A percentile compares a stretch with the other conserved stretches of the same genome.
These are phyloP conservation scores for Palythoa grandis DNA, from an alignment of 92 coral and sea anemone genomes.

Conservation along the genomic window DNA sequence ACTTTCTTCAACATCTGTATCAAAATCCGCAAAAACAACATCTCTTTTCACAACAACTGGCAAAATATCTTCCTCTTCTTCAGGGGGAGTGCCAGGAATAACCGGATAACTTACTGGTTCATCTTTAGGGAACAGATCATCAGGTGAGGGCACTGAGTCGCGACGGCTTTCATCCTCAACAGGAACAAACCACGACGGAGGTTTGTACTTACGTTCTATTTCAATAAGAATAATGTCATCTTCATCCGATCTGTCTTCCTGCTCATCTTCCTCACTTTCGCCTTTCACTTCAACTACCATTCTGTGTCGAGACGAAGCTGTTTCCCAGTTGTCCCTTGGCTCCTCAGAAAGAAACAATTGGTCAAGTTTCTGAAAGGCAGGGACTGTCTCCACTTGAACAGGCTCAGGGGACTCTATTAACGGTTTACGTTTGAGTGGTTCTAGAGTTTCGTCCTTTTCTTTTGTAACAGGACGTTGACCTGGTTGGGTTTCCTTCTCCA, in stretches of 20 bases:
- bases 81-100: background rate
- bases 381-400: background rate
- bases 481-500: constrained; percentile 33
- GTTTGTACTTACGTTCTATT: constrained; percentile 5
- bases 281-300: background rate
- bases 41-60: background rate
- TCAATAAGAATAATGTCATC: constrained; percentile 23
- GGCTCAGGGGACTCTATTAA: constrained; percentile 27
- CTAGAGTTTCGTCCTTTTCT: background rate
- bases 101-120: background rate
- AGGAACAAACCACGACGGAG: constrained; percentile 18
- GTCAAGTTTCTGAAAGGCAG: constrained; percentile 52
- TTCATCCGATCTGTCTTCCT: constrained; percentile 9
- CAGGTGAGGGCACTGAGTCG: background rate
- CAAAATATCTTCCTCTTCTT: background rate
- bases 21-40: background rate
- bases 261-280: background rate
- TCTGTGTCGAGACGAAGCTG: background rate
- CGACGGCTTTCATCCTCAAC: constrained; percentile 9
- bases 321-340: background rate
- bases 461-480: background rate
- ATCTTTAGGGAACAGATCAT: background rate
- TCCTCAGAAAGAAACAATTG: constrained; percentile 47
- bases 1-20: background rate
- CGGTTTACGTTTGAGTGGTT: background rate